These are phyloP conservation scores for Neocrepidodera transversa DNA, from an alignment of 2,888 invertebrate genomes.

Conservation along the genomic window DNA sequence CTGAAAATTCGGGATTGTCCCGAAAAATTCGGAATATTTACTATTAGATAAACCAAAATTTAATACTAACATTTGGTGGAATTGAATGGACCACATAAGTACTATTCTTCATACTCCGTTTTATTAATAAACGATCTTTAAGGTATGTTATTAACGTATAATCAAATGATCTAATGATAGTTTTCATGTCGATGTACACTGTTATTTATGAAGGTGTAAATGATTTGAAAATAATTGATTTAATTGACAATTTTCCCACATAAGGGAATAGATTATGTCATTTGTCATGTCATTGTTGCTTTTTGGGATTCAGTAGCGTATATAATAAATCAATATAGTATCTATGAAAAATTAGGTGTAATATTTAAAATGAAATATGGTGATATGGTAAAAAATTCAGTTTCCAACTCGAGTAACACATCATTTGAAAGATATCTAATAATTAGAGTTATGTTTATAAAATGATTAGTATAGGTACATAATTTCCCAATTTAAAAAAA, in stretches of 20 bases:
- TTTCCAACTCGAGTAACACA: not conserved
- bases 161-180: slow-evolving; percentile 1
- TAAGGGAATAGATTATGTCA: not conserved
- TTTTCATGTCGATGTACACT: not conserved
- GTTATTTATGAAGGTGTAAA: slow-evolving; percentile 20
- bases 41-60: too few relatives aligned
- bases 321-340: too few relatives aligned
- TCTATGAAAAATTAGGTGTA: too few relatives aligned
- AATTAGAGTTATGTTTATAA: too few relatives aligned
- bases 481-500: too few relatives aligned
- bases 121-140: slow-evolving; percentile 6
- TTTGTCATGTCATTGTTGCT: not conserved
- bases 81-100: not conserved
- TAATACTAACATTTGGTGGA: too few relatives aligned
- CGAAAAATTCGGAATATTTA: too few relatives aligned
- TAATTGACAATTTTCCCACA: slow-evolving; percentile 3
- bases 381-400: too few relatives aligned
- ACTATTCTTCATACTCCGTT: not conserved
- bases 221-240: slow-evolving; percentile 9
- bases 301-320: too few relatives aligned
- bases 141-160: not conserved
- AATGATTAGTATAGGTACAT: too few relatives aligned
- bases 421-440: not conserved
- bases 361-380: too few relatives aligned
- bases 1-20: too few relatives aligned